Evolutionary conservation across 2,113 vertebrate genomes (phyloP).

Genomic region (Scytalopus superciliaris): DNA sequence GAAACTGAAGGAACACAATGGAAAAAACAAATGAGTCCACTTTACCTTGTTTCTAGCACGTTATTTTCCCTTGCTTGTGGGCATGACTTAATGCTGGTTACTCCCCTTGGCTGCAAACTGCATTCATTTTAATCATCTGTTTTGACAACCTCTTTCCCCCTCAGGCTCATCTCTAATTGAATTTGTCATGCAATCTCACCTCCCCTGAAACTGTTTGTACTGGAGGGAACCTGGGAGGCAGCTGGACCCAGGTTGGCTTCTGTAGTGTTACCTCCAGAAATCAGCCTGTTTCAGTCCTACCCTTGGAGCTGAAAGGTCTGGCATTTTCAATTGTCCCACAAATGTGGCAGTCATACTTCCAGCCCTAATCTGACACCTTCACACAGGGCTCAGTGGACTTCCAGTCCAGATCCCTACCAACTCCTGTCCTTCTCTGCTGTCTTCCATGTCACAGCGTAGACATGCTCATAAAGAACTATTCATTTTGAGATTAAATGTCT

Average conservation of each 20-base stretch:
- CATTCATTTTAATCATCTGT: conserved; percentile 34
- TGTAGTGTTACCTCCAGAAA: neutral
- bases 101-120: conserved; percentile 32
- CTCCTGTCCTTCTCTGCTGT: neutral
- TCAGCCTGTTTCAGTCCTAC: neutral
- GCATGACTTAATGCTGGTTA: conserved; percentile 55
- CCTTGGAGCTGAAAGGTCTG: neutral
- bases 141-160: conserved; percentile 40
- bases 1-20: conserved; percentile 17
- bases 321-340: neutral
- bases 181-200: conserved; percentile 40
- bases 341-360: neutral
- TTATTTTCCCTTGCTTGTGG: conserved; percentile 54
- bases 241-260: neutral
- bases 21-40: neutral
- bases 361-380: neutral
- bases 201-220: neutral
- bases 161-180: conserved; percentile 51
- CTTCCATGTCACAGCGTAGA: neutral
- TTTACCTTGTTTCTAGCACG: neutral
- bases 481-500: neutral
- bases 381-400: neutral
- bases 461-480: neutral
- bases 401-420: neutral
- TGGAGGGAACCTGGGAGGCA: neutral